Base-by-base conservation (phyloP, 2,113 vertebrate genomes). In the Alouatta palliata region DNA sequence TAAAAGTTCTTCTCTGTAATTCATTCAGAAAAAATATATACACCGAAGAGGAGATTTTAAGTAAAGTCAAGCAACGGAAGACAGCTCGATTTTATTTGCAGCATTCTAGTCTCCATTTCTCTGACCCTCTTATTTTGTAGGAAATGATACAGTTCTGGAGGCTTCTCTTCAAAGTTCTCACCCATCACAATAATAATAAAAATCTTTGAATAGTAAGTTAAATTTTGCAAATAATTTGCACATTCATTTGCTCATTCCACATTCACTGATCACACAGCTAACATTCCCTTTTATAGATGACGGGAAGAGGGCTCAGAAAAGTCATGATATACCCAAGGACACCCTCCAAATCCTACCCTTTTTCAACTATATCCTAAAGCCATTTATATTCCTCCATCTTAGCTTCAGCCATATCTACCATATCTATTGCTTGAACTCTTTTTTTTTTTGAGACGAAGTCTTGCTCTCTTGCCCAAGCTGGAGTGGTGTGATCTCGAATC, bases 171-270 rank as follows among this genome's bases (percentile, higher is more conserved):
- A 79, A 77, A 82, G 37, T 87, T 81, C 17, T 79, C 35, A 27
- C 21, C 77, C 16, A 79, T 95, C 61, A 80, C 30, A 84, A 79
- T 58, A 96, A 81, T 90, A 91, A 79, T 94, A 58, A 96, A 45
- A 88, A 92, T 64, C 95, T 87, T 90, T 95, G 40, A 95, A 79
- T n/a, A 68, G n/a, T 75, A 45, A 9, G 89, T 95, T 75, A 88
- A 2, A 76, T 93, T 85, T 94, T 88, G 27, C 20, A 82, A 85
- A 90, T 71, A 66, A 90, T 79, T 91, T 94, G 81, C 82, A 79
- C 54, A 79, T 91, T 88, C 16, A 89, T 94, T 87, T 86, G 54
- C 64, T 86, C 45, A 79, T 75, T 79, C 73, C 52, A 79, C 37
- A 4, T 94, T 96, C 40, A 54, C 8, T 92, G 54, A 94, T 88